phyloP scores from a whole-genome alignment of 2,113 vertebrate species.

The Epinephelus moara region DNA sequence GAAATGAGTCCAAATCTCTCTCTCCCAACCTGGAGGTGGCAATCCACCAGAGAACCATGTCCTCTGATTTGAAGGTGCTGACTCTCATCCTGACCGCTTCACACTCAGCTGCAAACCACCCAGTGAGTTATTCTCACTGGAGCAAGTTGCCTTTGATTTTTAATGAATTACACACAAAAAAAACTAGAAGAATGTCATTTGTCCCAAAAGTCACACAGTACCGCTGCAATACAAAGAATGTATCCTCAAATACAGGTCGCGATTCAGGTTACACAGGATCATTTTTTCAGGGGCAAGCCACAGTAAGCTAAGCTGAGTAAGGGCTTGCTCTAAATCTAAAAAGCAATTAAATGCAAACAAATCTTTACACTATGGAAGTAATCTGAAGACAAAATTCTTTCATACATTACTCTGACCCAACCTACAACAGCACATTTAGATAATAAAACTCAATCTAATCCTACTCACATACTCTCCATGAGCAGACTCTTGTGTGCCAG shows the following conservation, averaged over 20 bases:
- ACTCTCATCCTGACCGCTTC: too few species aligned
- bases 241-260: not conserved
- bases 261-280: not conserved
- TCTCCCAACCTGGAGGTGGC: too few species aligned
- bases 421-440: not conserved
- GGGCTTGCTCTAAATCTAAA: not conserved
- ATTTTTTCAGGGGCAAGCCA: not conserved
- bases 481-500: not conserved
- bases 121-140: too few species aligned
- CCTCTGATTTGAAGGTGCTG: too few species aligned
- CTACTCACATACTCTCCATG: slow-evolving; percentile 50
- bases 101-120: too few species aligned
- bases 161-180: too few species aligned
- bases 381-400: not conserved
- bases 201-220: not conserved
- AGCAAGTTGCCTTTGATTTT: too few species aligned
- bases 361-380: not conserved
- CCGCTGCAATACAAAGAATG: not conserved
- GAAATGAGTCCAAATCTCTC: too few species aligned
- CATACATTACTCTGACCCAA: not conserved
- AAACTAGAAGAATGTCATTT: not conserved
- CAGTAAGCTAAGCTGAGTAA: not conserved
- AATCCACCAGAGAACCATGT: too few species aligned
- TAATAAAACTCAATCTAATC: not conserved
- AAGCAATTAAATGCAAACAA: not conserved